Evolutionary conservation across 1,140 invertebrate genomes (phyloP), one percentile per base, ranked within the genome.

Genomic region (Eriocheir sinensis): DNA sequence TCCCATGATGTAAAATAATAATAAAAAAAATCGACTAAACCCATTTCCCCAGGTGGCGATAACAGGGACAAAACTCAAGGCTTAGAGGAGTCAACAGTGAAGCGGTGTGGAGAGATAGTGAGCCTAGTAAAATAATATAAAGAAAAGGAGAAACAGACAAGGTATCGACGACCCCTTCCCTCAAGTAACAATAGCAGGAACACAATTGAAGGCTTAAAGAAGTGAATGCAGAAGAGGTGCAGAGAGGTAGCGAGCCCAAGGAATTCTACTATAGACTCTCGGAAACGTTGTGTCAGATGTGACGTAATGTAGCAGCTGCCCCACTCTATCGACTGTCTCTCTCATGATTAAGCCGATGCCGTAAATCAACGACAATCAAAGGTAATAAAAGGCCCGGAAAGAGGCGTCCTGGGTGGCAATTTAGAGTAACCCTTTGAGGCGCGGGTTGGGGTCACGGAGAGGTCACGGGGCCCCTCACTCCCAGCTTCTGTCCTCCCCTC

Each of bases 351-450:
- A 88, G 30, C 41, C 34, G 27, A 41, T 41, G 38, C 36, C 85
- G 27, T 88, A 44, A 88, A 88, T 88, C 38, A 88, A 41, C 21
- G 38, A 38, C 85, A 88, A 41, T 41, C 85, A 72, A 72, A 72
- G 8, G 85, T 40, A 41, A 88, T 88, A 38, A 41, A 88, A 27
- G 38, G 30, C 85, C 38, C 38, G 41, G 85, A 88, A 88, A 34
- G 12, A 44, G 21, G 38, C 38, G n/a, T 40, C 27, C n/a, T n/a
- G n/a, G 91, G 34, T 41, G 60, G 91, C 4, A 81, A 92, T 81
- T 38, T 81, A 21, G 60, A 72, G 60, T 72, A n/a, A 72, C 60
- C 44, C 60, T 72, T 21, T 21, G 60, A 4, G 21, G 60, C 60
- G 60, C 27, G 60, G 60, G 60, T 72, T 6, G 27, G 60, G 60